Conservation (phyloP, 2,888 invertebrate genomes). For the Tribolium freemani region DNA sequence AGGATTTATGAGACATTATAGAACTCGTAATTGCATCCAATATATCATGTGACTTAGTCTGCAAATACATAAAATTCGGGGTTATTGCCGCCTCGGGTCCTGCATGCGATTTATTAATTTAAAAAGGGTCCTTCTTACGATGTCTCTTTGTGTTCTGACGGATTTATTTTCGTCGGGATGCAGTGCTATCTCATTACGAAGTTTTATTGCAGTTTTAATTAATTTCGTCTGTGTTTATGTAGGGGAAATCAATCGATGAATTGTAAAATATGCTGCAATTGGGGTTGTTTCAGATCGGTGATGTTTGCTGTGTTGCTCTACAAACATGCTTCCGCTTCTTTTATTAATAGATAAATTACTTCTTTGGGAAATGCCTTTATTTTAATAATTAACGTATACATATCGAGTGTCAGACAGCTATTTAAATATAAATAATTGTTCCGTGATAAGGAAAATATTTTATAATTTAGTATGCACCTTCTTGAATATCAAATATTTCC, state of each 20-base stretch:
- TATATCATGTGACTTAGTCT: conserved; percentile 57
- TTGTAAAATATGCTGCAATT: not conserved
- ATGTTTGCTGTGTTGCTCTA: not conserved
- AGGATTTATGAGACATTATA: conserved; percentile 53
- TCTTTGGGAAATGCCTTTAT: not conserved
- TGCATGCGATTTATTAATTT: conserved; percentile 55
- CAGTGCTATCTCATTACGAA: conserved; percentile 32
- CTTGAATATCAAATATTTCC: too few species aligned
- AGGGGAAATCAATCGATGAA: conserved; percentile 4
- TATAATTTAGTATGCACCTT: too few species aligned
- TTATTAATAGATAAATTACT: not conserved
- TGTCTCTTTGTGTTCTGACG: conserved; percentile 40
- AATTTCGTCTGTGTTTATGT: conserved; percentile 23
- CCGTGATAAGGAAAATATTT: too few species aligned
- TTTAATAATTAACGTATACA: not conserved
- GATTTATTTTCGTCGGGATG: conserved; percentile 36
- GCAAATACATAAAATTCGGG: conserved; percentile 63
- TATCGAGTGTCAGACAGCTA: too few species aligned
- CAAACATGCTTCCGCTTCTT: not conserved
- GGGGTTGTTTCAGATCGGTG: conserved; percentile 20
- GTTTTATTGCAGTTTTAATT: conserved; percentile 44
- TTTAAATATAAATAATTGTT: too few species aligned
- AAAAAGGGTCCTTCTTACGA: conserved; percentile 46
- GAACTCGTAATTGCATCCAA: conserved; percentile 53
- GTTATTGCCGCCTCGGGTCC: conserved; percentile 56